Evolutionary conservation across 2,797 vertebrate species (phyloP).

Genomic region (Ctenopoma multispine): DNA sequence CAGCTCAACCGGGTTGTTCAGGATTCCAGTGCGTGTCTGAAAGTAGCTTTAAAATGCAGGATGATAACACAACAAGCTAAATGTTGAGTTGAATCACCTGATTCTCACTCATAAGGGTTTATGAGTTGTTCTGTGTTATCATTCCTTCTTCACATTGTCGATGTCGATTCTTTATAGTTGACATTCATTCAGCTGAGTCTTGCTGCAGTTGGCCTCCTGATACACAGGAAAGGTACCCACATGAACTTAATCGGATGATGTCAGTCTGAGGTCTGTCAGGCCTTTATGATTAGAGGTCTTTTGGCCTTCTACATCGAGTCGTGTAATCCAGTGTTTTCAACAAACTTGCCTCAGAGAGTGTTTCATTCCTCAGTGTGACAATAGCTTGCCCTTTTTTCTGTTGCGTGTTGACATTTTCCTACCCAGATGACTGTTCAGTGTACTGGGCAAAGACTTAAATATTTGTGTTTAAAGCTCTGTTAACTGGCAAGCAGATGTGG

Average conservation of each 20-base stretch:
- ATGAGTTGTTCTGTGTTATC: slow-evolving; percentile 1
- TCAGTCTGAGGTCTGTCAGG: too few relatives aligned
- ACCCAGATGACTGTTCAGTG: not conserved
- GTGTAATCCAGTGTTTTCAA: not conserved
- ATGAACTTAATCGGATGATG: too few relatives aligned
- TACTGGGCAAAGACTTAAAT: not conserved
- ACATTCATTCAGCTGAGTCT: not conserved
- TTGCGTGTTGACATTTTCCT: slow-evolving; percentile 20
- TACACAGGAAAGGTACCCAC: not conserved
- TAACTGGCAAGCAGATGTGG: not conserved
- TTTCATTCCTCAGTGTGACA: not conserved
- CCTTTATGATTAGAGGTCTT: not conserved
- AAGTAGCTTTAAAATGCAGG: too few relatives aligned
- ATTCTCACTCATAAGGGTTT: slow-evolving; percentile 9
- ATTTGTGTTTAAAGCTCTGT: slow-evolving; percentile 1
- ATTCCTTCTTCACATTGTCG: not conserved
- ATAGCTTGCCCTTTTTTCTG: not conserved
- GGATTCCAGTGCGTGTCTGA: too few relatives aligned
- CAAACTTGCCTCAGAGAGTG: not conserved
- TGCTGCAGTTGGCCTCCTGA: not conserved
- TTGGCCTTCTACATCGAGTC: not conserved
- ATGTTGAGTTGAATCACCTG: not conserved
- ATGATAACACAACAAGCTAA: too few relatives aligned
- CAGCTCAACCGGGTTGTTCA: too few relatives aligned
- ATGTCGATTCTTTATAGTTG: not conserved